A percentile compares a stretch with the other conserved stretches of the same genome.
Evolutionary conservation across 2,113 vertebrate species (phyloP).

Genomic region (Chaenocephalus aceratus): DNA sequence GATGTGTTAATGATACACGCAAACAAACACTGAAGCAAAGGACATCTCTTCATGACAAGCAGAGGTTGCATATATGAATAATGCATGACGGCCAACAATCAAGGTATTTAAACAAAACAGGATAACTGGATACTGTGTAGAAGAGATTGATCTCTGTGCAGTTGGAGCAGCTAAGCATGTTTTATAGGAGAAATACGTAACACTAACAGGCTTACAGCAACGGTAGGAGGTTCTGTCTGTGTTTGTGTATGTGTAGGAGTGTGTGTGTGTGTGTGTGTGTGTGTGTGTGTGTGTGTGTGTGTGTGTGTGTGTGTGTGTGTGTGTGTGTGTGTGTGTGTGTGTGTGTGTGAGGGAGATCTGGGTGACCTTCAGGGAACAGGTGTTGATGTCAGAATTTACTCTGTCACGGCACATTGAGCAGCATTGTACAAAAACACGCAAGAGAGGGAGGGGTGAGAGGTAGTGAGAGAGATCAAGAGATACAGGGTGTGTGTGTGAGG

Average conservation of each 20-base stretch:
- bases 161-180: slow-evolving; percentile 19
- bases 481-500: not conserved
- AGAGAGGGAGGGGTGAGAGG: slow-evolving; percentile 8
- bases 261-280: slow-evolving; percentile 5
- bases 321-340: slow-evolving; percentile 21
- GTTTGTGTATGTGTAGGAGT: slow-evolving; percentile 8
- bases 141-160: slow-evolving; percentile 23
- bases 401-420: slow-evolving; percentile 71
- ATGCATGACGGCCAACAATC: slow-evolving; percentile 59
- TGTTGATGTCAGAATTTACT: slow-evolving; percentile 77
- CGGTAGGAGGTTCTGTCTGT: slow-evolving; percentile 8
- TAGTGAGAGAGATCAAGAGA: slow-evolving; percentile 1
- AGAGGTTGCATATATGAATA: slow-evolving; percentile 63
- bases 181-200: slow-evolving; percentile 14
- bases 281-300: slow-evolving; percentile 9
- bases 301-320: slow-evolving; percentile 3
- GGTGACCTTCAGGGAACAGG: slow-evolving; percentile 78
- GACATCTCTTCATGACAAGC: slow-evolving; percentile 49
- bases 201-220: not conserved
- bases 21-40: slow-evolving; percentile 68
- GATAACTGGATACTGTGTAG: slow-evolving; percentile 46
- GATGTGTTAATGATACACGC: slow-evolving; percentile 69
- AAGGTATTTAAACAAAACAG: slow-evolving; percentile 48
- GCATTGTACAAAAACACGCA: slow-evolving; percentile 63
- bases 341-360: slow-evolving; percentile 31